Evolutionary conservation across 2,797 vertebrate species (phyloP).

Genomic region (Gymnodraco acuticeps): DNA sequence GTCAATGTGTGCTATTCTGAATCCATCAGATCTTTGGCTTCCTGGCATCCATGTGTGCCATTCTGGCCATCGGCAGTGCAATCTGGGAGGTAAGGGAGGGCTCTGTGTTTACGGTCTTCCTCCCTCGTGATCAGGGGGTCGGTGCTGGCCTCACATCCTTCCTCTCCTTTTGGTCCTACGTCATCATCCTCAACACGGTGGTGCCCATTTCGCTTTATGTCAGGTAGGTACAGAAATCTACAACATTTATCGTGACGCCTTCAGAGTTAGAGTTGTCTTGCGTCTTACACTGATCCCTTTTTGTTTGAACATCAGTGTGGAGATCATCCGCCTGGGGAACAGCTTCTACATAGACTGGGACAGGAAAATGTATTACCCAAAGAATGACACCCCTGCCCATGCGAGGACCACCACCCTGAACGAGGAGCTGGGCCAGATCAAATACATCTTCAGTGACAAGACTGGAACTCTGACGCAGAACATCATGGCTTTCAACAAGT

Average conservation of each 20-base stretch:
- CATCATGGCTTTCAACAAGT: conserved; percentile 95
- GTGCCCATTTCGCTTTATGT: conserved; percentile 98
- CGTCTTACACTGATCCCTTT: neutral
- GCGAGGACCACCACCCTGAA: conserved; percentile 95
- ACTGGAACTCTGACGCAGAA: conserved; percentile 97
- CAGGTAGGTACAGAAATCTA: conserved; percentile 81
- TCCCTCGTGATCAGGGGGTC: conserved; percentile 85
- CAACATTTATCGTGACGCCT: no score
- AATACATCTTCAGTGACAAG: conserved; percentile 97
- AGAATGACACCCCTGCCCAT: conserved; percentile 89
- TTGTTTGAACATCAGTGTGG: conserved; percentile 83
- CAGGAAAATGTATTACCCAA: conserved; percentile 92
- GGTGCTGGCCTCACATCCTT: conserved; percentile 84
- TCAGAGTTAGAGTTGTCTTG: neutral
- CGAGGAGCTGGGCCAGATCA: conserved; percentile 95
- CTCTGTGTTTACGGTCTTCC: conserved; percentile 87
- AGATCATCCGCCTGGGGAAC: conserved; percentile 95
- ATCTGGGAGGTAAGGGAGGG: conserved; percentile 91
- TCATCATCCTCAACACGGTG: conserved; percentile 96
- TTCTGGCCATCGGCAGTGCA: conserved; percentile 90
- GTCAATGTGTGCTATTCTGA: neutral
- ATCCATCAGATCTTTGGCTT: conserved; percentile 90
- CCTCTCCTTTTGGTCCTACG: conserved; percentile 95
- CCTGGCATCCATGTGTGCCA: conserved; percentile 88
- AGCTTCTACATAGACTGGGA: conserved; percentile 97